Evolutionary conservation across 2,113 vertebrate species (phyloP).

Genomic region (Petaurus breviceps): DNA sequence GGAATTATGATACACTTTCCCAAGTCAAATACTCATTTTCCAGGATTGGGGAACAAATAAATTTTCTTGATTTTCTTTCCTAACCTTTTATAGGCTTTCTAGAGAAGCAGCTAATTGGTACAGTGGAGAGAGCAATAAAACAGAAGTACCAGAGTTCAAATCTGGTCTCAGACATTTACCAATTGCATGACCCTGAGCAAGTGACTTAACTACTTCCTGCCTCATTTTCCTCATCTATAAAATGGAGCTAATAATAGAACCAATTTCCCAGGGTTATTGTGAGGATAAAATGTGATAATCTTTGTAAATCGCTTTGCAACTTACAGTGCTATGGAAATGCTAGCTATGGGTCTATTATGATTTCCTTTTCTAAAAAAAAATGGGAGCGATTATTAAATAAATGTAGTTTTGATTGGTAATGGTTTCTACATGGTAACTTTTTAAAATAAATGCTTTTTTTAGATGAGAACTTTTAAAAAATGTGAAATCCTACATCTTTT

Average conservation of each 20-base stretch:
- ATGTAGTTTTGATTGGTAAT: not conserved
- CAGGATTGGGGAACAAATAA: not conserved
- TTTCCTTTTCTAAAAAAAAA: not conserved
- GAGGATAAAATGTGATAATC: not conserved
- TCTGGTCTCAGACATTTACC: not conserved
- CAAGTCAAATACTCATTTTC: not conserved
- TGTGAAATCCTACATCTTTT: conserved; percentile 6
- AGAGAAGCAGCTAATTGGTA: not conserved
- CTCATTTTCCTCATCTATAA: not conserved
- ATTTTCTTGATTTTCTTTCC: not conserved
- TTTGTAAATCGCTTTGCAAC: not conserved
- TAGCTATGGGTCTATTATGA: not conserved
- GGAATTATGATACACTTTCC: not conserved
- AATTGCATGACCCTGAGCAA: not conserved
- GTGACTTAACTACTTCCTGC: not conserved
- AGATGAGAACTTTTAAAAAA: conserved; percentile 31
- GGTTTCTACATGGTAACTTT: conserved; percentile 16
- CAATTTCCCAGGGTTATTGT: not conserved
- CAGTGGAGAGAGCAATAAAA: not conserved
- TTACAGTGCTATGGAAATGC: not conserved
- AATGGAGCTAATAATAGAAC: not conserved
- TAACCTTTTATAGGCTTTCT: not conserved
- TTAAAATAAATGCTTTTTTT: conserved; percentile 10
- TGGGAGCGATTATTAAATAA: not conserved
- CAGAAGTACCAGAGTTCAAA: not conserved